phyloP scores from a whole-genome alignment of 1,140 invertebrate species.

The Aricia agestis region DNA sequence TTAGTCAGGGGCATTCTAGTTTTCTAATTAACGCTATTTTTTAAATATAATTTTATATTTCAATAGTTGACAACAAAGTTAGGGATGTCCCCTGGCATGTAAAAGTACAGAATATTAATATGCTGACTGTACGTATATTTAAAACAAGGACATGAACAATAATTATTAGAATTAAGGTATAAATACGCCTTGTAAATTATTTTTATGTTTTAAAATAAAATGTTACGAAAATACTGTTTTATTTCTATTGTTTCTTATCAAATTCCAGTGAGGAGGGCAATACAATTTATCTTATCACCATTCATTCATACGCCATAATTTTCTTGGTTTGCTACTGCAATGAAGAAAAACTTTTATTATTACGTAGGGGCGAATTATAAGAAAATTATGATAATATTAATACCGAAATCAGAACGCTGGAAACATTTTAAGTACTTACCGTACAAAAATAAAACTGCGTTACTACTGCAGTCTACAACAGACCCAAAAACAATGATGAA shows the following conservation, averaged over 20 bases:
- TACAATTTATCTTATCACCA: too few relatives aligned
- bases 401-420: too few relatives aligned
- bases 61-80: not conserved
- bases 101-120: not conserved
- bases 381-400: too few relatives aligned
- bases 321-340: too few relatives aligned
- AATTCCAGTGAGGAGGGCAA: too few relatives aligned
- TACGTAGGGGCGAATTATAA: too few relatives aligned
- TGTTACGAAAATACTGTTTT: slow-evolving; percentile 20
- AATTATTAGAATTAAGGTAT: not conserved
- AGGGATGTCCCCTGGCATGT: not conserved
- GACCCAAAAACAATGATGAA: too few relatives aligned
- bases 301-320: too few relatives aligned
- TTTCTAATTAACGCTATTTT: not conserved
- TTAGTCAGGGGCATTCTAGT: not conserved
- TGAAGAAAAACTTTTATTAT: too few relatives aligned
- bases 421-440: too few relatives aligned
- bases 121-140: slow-evolving; percentile 12
- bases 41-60: not conserved
- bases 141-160: not conserved
- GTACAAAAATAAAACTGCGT: too few relatives aligned
- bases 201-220: slow-evolving; percentile 52
- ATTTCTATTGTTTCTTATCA: slow-evolving; percentile 12
- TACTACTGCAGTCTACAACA: too few relatives aligned
- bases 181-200: slow-evolving; percentile 42